These are phyloP conservation scores for Lepidocyrtinus sp. DNA, from an alignment of 2,888 invertebrate species.

Conservation along the genomic window DNA sequence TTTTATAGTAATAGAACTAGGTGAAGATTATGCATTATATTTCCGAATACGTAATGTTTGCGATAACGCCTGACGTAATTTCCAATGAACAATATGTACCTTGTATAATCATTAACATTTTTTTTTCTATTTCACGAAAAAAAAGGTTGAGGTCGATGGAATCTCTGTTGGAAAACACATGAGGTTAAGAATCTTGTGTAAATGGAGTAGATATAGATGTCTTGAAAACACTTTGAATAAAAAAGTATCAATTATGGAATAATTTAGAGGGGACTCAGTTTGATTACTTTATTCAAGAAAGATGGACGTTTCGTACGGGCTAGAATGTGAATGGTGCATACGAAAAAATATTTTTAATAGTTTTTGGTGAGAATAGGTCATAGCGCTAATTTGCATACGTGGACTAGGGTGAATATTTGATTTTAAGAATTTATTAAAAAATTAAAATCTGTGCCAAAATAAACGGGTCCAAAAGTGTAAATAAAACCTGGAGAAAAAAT, in stretches of 20 bases:
- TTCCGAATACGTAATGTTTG: background rate
- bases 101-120: background rate
- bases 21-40: background rate
- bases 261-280: slow-evolving; percentile 42
- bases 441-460: background rate
- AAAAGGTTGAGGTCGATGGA: slow-evolving; percentile 50
- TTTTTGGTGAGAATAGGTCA: background rate
- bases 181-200: background rate
- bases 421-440: too few relatives aligned
- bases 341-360: too few relatives aligned
- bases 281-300: slow-evolving; percentile 35
- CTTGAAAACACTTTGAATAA: slow-evolving; percentile 7
- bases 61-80: too few relatives aligned
- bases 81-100: background rate
- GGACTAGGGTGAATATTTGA: background rate
- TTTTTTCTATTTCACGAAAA: slow-evolving; percentile 32
- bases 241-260: slow-evolving; percentile 43
- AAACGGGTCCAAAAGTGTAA: too few relatives aligned
- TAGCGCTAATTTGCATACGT: slow-evolving; percentile 1
- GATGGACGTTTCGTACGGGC: slow-evolving; percentile 41
- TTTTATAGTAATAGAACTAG: background rate
- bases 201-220: background rate
- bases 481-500: too few relatives aligned
- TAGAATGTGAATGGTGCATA: too few relatives aligned
- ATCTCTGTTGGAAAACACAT: slow-evolving; percentile 5